Conservation (phyloP, 2,888 invertebrate species). For the Eudasyphora cyanicolor region DNA sequence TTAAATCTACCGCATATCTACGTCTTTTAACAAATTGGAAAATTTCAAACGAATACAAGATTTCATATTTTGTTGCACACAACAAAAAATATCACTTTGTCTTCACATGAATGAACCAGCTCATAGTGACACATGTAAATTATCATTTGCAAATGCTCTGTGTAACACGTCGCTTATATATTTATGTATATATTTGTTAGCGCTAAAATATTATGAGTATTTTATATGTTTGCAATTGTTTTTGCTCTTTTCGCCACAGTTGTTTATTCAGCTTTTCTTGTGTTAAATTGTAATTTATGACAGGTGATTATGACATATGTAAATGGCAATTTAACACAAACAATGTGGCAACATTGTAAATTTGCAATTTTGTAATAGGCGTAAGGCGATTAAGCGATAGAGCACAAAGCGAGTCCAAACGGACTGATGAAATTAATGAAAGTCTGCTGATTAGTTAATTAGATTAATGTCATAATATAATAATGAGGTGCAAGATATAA, state of each 20-base stretch:
- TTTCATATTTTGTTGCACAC: no score
- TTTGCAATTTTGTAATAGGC: constrained; percentile 17
- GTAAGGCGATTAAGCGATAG: neutral
- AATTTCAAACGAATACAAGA: no score
- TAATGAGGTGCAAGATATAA: no score
- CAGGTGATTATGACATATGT: constrained; percentile 34
- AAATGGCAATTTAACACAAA: constrained; percentile 32
- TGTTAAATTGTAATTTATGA: constrained; percentile 48
- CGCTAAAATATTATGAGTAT: neutral
- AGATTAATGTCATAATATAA: no score
- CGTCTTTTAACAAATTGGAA: no score
- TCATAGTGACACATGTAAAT: no score
- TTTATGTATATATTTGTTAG: neutral
- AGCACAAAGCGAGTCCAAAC: no score
- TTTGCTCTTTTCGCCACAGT: neutral
- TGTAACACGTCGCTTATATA: neutral
- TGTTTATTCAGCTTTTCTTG: constrained; percentile 5
- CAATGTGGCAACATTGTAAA: constrained; percentile 50
- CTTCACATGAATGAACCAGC: no score
- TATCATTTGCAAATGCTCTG: neutral
- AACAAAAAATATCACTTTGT: no score
- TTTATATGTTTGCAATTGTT: neutral
- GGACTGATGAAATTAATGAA: no score
- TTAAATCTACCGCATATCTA: no score
- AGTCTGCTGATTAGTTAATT: no score